Evolutionary conservation across 2,888 invertebrate species (phyloP), one percentile per base, ranked within the genome.

Genomic region (Rhogogaster chlorosoma): DNA sequence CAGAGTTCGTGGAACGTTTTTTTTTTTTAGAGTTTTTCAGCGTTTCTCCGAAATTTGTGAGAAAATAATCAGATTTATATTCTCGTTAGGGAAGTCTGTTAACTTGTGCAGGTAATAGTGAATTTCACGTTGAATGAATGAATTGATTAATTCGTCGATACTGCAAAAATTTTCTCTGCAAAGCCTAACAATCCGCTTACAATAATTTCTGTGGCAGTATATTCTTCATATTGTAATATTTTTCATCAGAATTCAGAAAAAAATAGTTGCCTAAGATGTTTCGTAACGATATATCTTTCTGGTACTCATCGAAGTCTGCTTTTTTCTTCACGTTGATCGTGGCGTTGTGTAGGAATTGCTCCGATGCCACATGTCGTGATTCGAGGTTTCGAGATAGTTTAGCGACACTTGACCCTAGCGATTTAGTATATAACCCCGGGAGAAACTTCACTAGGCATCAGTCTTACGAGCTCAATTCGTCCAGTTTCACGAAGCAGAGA

Each of bases 361-460:
- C 29, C 12, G 64, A 22, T n/a, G 12, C 18, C 67, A 32, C 18
- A 67, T 18, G 18, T 32, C 18, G 22, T 73, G n/a, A 42, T 73
- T 18, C 71, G 71, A 38, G 42, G 42, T 22, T 73, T 42, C 5
- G 5, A 38, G 73, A 73, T 73, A 42, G 42, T 73, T 42, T 42
- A 4, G 73, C 26, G 73, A 42, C 73, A 73, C 29, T 73, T 73
- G 73, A 73, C 73, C 73, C 73, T 42, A 29, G 7, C n/a, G 15
- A 42, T 15, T 73, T 15, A 26, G 73, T 73, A 73, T 73, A 73
- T 42, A 73, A 73, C 36, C n/a, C 22, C 42, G 36, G 26, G 15
- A 3, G 12, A 42, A 10, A 26, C 73, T n/a, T n/a, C 38, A 42
- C 42, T 5, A 22, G 73, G 42, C 42, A 73, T 73, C 73, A 73